Evolutionary conservation across 2,888 invertebrate species (phyloP).

Genomic region (Drosophila mayaguana): DNA sequence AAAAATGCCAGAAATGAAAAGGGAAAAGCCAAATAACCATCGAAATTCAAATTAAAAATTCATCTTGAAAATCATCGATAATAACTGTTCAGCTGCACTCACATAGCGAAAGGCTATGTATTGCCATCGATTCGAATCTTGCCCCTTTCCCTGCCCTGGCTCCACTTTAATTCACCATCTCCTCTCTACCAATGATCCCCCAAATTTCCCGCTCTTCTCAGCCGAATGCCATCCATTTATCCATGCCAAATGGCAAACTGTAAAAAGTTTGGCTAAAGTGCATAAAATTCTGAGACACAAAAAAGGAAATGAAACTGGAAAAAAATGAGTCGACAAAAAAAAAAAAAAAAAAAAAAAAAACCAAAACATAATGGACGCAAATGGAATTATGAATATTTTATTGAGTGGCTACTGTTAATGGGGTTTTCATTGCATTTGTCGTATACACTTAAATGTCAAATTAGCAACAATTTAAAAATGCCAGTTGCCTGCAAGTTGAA

Average conservation of each 20-base stretch:
- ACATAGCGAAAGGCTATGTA: neutral
- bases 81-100: conserved; percentile 12
- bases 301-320: conserved; percentile 13
- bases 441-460: conserved; percentile 66
- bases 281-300: conserved; percentile 39
- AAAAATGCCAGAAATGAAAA: conserved; percentile 1
- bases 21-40: conserved; percentile 4
- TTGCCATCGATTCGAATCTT: conserved; percentile 14
- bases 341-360: neutral
- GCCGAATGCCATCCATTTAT: conserved; percentile 8
- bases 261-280: conserved; percentile 48
- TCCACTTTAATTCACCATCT: conserved; percentile 3
- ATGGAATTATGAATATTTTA: conserved; percentile 18
- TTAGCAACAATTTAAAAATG: conserved; percentile 74
- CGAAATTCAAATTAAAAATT: conserved; percentile 37
- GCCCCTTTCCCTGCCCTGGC: neutral
- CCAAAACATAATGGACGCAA: neutral
- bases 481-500: conserved; percentile 45
- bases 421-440: conserved; percentile 43
- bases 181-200: neutral
- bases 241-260: conserved; percentile 39
- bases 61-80: conserved; percentile 34
- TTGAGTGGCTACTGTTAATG: conserved; percentile 43
- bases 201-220: neutral
- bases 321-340: neutral